Evolutionary conservation across 2,113 vertebrate species (phyloP).

Genomic region (Xenopus laevis): DNA sequence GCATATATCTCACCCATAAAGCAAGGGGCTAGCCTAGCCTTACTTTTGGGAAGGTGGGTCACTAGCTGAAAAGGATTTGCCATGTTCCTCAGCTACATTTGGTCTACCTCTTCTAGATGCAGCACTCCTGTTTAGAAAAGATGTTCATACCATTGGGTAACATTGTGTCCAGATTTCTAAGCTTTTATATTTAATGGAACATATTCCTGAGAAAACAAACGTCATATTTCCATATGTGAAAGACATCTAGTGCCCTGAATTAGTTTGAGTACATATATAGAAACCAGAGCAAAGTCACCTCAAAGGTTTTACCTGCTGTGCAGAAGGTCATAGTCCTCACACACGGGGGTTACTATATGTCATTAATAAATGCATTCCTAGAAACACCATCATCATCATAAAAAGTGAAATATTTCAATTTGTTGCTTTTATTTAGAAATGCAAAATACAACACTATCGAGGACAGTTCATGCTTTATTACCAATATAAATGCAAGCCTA

Average conservation of each 20-base stretch:
- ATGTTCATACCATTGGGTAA: background rate
- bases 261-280: background rate
- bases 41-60: background rate
- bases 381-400: constrained; percentile 22
- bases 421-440: constrained; percentile 69
- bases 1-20: constrained; percentile 9
- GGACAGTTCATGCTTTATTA: constrained; percentile 69
- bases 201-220: constrained; percentile 40
- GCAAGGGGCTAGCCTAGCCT: background rate
- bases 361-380: constrained; percentile 11
- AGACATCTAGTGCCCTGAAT: constrained; percentile 12
- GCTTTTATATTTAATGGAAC: background rate
- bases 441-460: constrained; percentile 65
- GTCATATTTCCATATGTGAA: background rate
- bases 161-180: background rate
- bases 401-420: constrained; percentile 52
- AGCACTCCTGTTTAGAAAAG: background rate
- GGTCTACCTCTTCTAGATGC: background rate
- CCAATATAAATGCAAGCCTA: constrained; percentile 62
- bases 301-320: background rate
- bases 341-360: background rate
- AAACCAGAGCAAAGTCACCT: background rate
- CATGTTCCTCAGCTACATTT: too few relatives aligned
- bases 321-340: constrained; percentile 3
- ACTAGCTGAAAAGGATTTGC: background rate